Conservation (phyloP, 1,140 invertebrate species). For the Halictus rubicundus region DNA sequence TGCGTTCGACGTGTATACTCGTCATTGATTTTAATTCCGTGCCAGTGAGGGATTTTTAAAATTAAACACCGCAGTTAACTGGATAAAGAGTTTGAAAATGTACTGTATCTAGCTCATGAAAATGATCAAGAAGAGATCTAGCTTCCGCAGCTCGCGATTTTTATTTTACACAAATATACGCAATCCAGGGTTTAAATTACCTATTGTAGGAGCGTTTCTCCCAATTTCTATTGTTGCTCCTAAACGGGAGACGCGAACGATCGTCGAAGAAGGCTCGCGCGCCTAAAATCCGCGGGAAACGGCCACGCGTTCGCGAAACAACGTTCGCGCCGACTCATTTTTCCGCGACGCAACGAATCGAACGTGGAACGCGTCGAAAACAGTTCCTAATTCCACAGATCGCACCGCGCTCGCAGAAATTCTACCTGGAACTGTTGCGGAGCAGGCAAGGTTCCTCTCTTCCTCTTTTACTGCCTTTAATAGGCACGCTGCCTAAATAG, state of each 20-base stretch:
- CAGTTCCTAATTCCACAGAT: conserved; percentile 29
- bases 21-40: too few species aligned
- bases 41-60: too few species aligned
- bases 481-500: conserved; percentile 54
- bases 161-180: too few species aligned
- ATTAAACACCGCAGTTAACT: too few species aligned
- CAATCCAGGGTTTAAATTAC: too few species aligned
- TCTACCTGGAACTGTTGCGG: conserved; percentile 14
- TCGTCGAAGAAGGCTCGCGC: neutral
- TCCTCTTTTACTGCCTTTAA: conserved; percentile 60
- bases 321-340: neutral
- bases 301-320: neutral
- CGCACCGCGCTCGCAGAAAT: conserved; percentile 31
- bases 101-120: too few species aligned
- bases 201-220: neutral
- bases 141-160: too few species aligned
- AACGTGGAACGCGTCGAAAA: conserved; percentile 15
- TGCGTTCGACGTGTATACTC: too few species aligned
- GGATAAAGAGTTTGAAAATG: too few species aligned
- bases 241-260: neutral
- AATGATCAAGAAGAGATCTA: too few species aligned
- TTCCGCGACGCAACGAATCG: neutral
- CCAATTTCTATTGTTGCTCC: neutral
- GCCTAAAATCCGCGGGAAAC: neutral
- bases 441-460: neutral